phyloP scores from a whole-genome alignment of 1,140 invertebrate genomes.

The Cyclargus thomasi region DNA sequence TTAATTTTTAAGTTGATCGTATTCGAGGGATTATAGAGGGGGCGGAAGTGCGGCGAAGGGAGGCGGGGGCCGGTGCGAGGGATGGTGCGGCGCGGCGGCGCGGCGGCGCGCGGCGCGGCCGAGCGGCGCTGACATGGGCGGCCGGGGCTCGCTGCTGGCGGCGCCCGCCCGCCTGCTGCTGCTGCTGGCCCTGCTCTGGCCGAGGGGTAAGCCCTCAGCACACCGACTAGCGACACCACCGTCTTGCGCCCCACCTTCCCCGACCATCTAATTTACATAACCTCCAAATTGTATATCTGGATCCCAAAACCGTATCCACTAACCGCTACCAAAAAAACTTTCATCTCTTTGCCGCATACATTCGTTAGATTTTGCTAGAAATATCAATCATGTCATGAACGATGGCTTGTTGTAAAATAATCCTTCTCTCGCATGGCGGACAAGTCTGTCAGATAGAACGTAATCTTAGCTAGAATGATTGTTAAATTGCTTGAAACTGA shows the following conservation, averaged over 20 bases:
- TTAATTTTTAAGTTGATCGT: slow-evolving; percentile 59
- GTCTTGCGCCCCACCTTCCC: background rate
- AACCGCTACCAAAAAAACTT: background rate
- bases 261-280: background rate
- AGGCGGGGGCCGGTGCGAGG: slow-evolving; percentile 52
- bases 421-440: background rate
- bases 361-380: background rate
- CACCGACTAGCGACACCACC: background rate
- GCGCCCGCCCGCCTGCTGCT: slow-evolving; percentile 67
- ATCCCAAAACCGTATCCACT: background rate
- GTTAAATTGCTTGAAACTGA: background rate
- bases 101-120: slow-evolving; percentile 55
- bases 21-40: slow-evolving; percentile 55
- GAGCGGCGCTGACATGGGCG: slow-evolving; percentile 68
- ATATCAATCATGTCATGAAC: background rate
- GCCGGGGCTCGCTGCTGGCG: slow-evolving; percentile 63
- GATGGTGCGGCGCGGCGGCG: slow-evolving; percentile 55
- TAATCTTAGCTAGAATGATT: background rate
- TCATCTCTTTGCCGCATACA: background rate
- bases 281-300: background rate
- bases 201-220: slow-evolving; percentile 46
- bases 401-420: background rate
- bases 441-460: background rate
- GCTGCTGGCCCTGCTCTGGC: slow-evolving; percentile 65
- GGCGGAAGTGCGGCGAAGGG: slow-evolving; percentile 54